These are phyloP conservation scores for Arctopsyche grandis DNA, from an alignment of 1,140 invertebrate genomes.

Conservation along the genomic window DNA sequence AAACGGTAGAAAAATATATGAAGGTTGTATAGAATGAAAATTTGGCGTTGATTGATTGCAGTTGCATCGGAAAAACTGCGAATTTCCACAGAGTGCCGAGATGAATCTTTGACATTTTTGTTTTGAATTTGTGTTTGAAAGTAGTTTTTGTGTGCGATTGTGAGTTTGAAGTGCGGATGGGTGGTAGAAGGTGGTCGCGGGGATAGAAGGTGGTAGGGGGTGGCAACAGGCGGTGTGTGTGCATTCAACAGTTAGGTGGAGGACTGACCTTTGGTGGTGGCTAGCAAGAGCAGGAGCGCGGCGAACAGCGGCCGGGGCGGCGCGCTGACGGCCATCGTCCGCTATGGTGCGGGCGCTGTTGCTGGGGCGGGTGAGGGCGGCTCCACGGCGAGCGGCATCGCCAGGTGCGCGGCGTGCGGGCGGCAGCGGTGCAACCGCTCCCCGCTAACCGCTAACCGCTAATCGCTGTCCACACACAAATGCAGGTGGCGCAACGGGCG, in stretches of 20 bases:
- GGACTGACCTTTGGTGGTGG: conserved; percentile 48
- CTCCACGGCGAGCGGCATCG: conserved; percentile 3
- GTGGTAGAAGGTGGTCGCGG: conserved; percentile 4
- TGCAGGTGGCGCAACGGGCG: conserved; percentile 56
- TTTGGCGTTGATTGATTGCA: no score
- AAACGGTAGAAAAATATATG: no score
- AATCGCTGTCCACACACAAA: conserved; percentile 60
- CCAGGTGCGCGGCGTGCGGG: neutral
- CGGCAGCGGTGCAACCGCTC: conserved; percentile 10
- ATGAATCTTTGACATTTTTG: no score
- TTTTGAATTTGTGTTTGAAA: no score
- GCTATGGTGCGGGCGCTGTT: conserved; percentile 59
- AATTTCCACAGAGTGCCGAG: no score
- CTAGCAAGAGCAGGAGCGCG: conserved; percentile 42
- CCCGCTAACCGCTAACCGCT: conserved; percentile 35
- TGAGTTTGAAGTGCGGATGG: no score
- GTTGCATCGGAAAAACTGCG: no score
- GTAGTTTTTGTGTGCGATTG: no score
- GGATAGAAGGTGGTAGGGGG: conserved; percentile 44
- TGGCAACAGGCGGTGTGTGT: conserved; percentile 18
- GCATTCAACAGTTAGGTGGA: conserved; percentile 48
- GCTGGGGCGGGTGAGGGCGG: conserved; percentile 60
- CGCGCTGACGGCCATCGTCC: conserved; percentile 56
- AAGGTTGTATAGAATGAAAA: no score
- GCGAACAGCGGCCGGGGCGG: conserved; percentile 37